Conservation (phyloP, 1,140 invertebrate species). For the Megalopta genalis region DNA sequence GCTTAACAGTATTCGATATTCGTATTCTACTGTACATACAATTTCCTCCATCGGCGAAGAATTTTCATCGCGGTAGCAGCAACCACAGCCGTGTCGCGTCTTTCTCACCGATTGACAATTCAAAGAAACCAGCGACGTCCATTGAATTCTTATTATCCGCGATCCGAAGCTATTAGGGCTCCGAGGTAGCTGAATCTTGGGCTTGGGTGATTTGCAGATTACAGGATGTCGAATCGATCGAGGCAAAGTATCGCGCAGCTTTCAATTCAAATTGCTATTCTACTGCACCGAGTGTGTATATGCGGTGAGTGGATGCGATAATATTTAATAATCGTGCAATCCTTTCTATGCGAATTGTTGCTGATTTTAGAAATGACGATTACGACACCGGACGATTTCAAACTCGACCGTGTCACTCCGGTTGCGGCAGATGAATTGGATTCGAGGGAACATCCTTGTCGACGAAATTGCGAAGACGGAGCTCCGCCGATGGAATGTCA, state of each 20-base stretch:
- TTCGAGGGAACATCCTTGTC: constrained; percentile 77
- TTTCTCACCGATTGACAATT: background rate
- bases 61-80: background rate
- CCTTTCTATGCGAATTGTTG: background rate
- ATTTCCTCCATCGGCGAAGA: constrained; percentile 7
- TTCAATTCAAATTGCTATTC: background rate
- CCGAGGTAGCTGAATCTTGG: background rate
- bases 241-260: background rate
- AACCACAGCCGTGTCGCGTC: background rate
- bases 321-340: too few species aligned
- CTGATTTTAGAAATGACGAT: constrained; percentile 36
- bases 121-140: background rate
- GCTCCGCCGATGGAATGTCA: constrained; percentile 84
- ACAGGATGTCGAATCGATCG: background rate
- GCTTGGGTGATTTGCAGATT: background rate
- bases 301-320: background rate
- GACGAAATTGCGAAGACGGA: constrained; percentile 79
- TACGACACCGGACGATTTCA: constrained; percentile 30
- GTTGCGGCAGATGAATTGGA: constrained; percentile 45
- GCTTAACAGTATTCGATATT: background rate
- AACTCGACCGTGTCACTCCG: constrained; percentile 27
- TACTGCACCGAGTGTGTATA: background rate
- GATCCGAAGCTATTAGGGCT: too few species aligned
- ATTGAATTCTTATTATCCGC: too few species aligned
- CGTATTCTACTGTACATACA: too few species aligned